Percentiles rank a stretch among this genome's conserved stretches.
Conservation (phyloP, 2,113 vertebrate species). For the Entomyzon cyanotis region DNA sequence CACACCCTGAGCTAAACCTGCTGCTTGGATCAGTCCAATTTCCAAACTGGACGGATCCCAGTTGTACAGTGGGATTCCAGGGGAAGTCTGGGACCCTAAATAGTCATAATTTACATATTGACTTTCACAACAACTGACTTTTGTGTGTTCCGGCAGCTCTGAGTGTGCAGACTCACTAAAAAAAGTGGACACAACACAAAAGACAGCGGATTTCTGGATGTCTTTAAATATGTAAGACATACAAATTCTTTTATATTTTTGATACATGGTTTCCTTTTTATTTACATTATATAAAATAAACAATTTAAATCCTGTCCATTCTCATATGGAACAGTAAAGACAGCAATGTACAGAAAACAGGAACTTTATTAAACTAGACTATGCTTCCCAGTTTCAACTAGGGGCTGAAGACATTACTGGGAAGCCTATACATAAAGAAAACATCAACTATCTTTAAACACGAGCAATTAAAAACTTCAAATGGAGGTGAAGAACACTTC, state of each 20-base stretch:
- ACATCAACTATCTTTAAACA: not conserved
- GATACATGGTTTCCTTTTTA: not conserved
- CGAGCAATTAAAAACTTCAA: not conserved
- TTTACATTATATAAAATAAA: conserved; percentile 59
- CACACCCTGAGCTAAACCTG: not conserved
- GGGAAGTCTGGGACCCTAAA: not conserved
- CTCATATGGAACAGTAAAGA: not conserved
- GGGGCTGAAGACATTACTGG: accelerated
- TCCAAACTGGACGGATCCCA: not conserved
- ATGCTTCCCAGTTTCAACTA: not conserved
- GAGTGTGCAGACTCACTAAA: not conserved
- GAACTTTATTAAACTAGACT: not conserved
- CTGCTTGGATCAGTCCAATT: not conserved
- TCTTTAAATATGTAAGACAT: not conserved
- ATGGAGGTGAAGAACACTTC: accelerated
- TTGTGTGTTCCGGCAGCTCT: not conserved
- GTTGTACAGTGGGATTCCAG: not conserved
- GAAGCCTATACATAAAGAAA: not conserved
- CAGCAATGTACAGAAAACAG: not conserved
- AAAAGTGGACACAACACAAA: not conserved
- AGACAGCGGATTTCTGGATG: not conserved
- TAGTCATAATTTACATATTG: not conserved
- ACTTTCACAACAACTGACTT: not conserved
- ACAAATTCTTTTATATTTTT: not conserved
- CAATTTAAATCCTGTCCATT: not conserved